phyloP scores from a whole-genome alignment of 2,888 invertebrate species.

The Spodoptera picta region DNA sequence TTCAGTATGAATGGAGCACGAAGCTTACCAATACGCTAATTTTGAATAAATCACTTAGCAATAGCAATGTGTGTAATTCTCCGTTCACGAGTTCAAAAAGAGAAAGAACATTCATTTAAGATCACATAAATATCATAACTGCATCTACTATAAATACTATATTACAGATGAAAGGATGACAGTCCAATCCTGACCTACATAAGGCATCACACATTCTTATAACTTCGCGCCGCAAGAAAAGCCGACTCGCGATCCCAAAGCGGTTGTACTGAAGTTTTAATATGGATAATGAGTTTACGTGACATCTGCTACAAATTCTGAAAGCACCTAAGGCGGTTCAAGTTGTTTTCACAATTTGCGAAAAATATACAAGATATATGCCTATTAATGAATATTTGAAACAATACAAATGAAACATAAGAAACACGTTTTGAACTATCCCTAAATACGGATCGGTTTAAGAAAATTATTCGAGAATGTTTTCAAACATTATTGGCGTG shows the following conservation, averaged over 20 bases:
- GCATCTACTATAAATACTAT: not conserved
- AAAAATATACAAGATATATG: no score
- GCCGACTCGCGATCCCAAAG: constrained; percentile 19
- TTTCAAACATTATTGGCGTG: constrained; percentile 36
- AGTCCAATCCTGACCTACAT: constrained; percentile 42
- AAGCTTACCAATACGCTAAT: constrained; percentile 36
- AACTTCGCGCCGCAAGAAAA: constrained; percentile 22
- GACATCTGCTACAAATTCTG: constrained; percentile 17
- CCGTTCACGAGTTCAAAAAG: constrained; percentile 34
- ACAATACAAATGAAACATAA: no score
- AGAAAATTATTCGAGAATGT: constrained; percentile 27
- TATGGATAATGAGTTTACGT: constrained; percentile 24
- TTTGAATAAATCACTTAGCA: constrained; percentile 49
- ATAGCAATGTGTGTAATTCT: constrained; percentile 43
- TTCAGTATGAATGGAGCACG: constrained; percentile 42
- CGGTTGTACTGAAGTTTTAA: constrained; percentile 33
- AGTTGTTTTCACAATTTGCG: constrained; percentile 1
- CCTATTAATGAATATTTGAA: no score
- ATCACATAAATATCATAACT: constrained; percentile 15
- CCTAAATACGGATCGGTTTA: not conserved
- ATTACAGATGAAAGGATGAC: not conserved
- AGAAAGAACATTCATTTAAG: constrained; percentile 40
- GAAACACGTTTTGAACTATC: no score
- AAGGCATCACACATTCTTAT: constrained; percentile 18
- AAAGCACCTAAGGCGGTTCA: not conserved